Evolutionary conservation across 2,797 vertebrate species (phyloP).

Genomic region (Trematomus bernacchii): DNA sequence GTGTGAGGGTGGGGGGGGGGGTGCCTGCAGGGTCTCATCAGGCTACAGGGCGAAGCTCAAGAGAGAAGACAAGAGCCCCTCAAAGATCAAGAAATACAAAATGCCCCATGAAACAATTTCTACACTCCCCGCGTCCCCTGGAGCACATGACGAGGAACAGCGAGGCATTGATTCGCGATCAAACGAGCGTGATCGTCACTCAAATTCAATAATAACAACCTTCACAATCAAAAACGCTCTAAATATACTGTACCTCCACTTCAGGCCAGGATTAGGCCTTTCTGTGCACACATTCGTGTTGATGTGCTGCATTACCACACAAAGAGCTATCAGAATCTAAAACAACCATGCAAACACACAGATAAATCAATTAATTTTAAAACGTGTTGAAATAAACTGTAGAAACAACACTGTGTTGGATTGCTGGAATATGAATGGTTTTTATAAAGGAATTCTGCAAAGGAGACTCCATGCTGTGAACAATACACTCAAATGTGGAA

Average conservation of each 20-base stretch:
- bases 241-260: constrained; percentile 82
- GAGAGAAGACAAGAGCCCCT: constrained; percentile 72
- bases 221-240: constrained; percentile 77
- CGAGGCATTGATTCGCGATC: constrained; percentile 83
- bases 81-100: constrained; percentile 61
- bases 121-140: constrained; percentile 76
- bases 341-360: constrained; percentile 78
- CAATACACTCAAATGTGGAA: not conserved
- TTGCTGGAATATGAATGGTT: constrained; percentile 31
- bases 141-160: constrained; percentile 67
- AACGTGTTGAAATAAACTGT: constrained; percentile 53
- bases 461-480: constrained; percentile 10
- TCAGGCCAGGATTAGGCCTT: constrained; percentile 83
- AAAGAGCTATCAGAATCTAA: constrained; percentile 78
- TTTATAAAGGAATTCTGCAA: constrained; percentile 37
- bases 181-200: constrained; percentile 85
- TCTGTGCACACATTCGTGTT: constrained; percentile 75
- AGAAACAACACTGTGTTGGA: constrained; percentile 41
- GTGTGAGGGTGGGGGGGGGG: constrained; percentile 24
- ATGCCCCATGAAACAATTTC: constrained; percentile 83
- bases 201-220: constrained; percentile 85
- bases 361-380: constrained; percentile 80
- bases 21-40: constrained; percentile 74
- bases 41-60: constrained; percentile 72
- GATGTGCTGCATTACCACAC: constrained; percentile 80